phyloP scores from a whole-genome alignment of 2,888 invertebrate genomes.

The Selenia dentaria region DNA sequence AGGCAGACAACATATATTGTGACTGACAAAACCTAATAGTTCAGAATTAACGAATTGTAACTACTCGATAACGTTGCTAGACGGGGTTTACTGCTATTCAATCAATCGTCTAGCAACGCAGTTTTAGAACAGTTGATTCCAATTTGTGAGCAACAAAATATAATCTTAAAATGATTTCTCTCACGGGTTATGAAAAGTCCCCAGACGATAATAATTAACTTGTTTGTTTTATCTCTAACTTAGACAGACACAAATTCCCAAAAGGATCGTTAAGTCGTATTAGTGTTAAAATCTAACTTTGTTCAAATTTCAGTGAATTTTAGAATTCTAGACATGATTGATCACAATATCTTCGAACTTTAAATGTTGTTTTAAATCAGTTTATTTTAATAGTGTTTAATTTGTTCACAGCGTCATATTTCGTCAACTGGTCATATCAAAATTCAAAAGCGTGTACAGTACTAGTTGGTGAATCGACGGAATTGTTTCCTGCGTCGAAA shows the following conservation, averaged over 20 bases:
- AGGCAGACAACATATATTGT: too few relatives aligned
- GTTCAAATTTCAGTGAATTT: slow-evolving; percentile 17
- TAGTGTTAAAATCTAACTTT: slow-evolving; percentile 18
- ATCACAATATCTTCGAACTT: slow-evolving; percentile 8
- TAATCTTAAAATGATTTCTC: slow-evolving; percentile 24
- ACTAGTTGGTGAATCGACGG: slow-evolving; percentile 91
- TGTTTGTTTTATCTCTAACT: slow-evolving; percentile 28
- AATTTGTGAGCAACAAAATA: slow-evolving; percentile 19
- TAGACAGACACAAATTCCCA: slow-evolving; percentile 30
- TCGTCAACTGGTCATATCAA: slow-evolving; percentile 94
- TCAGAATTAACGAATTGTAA: too few relatives aligned
- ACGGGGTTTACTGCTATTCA: too few relatives aligned
- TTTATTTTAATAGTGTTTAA: background rate
- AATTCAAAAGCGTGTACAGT: slow-evolving; percentile 93
- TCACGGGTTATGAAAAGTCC: slow-evolving; percentile 20
- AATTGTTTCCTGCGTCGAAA: slow-evolving; percentile 88
- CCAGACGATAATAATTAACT: slow-evolving; percentile 30
- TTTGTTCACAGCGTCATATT: slow-evolving; percentile 88
- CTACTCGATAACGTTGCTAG: too few relatives aligned
- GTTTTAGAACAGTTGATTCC: too few relatives aligned
- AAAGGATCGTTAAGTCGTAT: slow-evolving; percentile 25
- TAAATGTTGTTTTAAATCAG: background rate
- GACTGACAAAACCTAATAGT: too few relatives aligned
- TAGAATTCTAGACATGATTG: slow-evolving; percentile 17
- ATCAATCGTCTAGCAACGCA: too few relatives aligned